Base-by-base conservation (phyloP, 2,113 vertebrate genomes). In the Triplophysa siluroides region DNA sequence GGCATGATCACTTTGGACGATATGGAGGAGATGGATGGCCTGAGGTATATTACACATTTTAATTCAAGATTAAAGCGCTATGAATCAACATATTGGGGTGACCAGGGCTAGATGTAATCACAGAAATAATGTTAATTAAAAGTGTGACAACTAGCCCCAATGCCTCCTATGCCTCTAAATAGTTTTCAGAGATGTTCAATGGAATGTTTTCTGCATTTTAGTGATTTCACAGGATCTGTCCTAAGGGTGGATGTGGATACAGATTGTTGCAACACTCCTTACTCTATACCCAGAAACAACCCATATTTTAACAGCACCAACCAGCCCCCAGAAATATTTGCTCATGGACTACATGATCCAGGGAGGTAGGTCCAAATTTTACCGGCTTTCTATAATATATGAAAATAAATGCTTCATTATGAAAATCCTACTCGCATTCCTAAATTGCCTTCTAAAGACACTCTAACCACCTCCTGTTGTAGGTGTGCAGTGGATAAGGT, bases 21-120 rank as follows among this genome's bases (percentile, higher is more conserved):
- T 84, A 99, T 99, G 98, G 98, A 99, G 83, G 98, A 99, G 84
- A 99, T 99, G 98, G 98, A 99, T 21, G 98, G 98, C 60, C 93
- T 99, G 84, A 99, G 98, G 98, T 99, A 93, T 21, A 47, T 9
- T 60, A 21, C 43, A 45, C 64, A 52, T 18, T 52, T 4, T 18
- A 18, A 52, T 58, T 58, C 16, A 58, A 58, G 19, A 16, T 6
- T 21, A 6, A 21, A 21, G 7, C 11, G n/a, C n/a, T 21, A 21
- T 21, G 3, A 5, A 18, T 54, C 50, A 54, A 14, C 16, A 45
- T 45, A 45, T 45, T 12, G 10, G 43, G 43, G 43, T 11, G 43
- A 45, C 43, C 43, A 45, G 43, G 9, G 43, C 43, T 45, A 45
- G 33, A 45, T 45, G 43, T 45, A 10, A 45, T 12, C 43, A 45